phyloP scores from a whole-genome alignment of 2,113 vertebrate species.

The Ploceus nigricollis region DNA sequence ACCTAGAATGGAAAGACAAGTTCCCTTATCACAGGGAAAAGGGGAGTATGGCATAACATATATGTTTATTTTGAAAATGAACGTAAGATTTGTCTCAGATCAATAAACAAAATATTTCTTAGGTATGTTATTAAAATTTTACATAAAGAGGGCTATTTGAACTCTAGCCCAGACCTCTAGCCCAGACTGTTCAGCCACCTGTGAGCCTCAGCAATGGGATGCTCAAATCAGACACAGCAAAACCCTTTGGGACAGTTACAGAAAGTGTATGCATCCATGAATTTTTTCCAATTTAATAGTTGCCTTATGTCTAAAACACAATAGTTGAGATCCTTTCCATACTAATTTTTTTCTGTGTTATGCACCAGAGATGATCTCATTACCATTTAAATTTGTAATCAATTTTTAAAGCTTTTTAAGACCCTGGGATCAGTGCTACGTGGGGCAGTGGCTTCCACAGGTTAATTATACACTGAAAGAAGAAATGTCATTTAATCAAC shows the following conservation, averaged over 20 bases:
- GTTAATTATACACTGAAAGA: conserved; percentile 7
- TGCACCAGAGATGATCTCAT: background rate
- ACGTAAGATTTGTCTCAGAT: background rate
- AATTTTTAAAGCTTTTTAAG: conserved; percentile 29
- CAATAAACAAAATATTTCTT: background rate
- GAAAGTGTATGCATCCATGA: background rate
- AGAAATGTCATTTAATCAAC: conserved; percentile 12
- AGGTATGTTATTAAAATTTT: background rate
- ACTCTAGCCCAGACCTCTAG: background rate
- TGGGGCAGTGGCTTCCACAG: background rate
- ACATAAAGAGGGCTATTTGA: background rate
- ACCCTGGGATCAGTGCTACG: background rate
- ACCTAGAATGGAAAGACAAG: background rate
- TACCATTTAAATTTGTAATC: conserved; percentile 36
- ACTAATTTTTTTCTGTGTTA: background rate
- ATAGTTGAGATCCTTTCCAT: background rate
- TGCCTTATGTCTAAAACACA: background rate
- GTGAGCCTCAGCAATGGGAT: background rate
- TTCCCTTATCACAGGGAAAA: background rate
- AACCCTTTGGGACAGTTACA: background rate
- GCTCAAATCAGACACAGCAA: background rate
- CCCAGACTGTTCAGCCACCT: background rate
- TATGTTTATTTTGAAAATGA: background rate
- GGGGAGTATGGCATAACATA: rapidly evolving
- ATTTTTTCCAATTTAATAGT: background rate